phyloP scores from a whole-genome alignment of 2,113 vertebrate species.

The Etheostoma cragini region DNA sequence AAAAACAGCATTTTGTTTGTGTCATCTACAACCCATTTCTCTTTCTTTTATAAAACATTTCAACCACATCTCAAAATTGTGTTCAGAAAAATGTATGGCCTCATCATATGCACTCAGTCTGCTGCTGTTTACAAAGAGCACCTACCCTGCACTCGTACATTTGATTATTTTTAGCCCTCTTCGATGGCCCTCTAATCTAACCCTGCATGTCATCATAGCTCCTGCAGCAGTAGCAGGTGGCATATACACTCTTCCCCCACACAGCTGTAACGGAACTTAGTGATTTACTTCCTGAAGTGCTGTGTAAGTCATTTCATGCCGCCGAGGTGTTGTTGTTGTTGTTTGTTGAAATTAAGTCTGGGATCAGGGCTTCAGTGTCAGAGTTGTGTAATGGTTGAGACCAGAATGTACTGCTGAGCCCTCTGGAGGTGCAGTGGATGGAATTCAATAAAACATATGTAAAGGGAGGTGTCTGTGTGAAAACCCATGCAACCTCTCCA shows the following conservation, averaged over 20 bases:
- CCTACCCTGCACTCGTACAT: conserved; percentile 5
- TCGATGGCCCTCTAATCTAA: conserved; percentile 16
- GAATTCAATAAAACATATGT: conserved; percentile 24
- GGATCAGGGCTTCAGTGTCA: conserved; percentile 15
- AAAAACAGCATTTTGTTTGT: conserved; percentile 18
- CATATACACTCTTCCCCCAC: background rate
- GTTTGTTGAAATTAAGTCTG: conserved; percentile 1
- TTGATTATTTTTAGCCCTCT: conserved; percentile 29
- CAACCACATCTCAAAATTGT: conserved; percentile 2
- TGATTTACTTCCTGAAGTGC: conserved; percentile 32
- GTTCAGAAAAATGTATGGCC: background rate
- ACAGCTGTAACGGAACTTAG: background rate
- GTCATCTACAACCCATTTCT: conserved; percentile 2
- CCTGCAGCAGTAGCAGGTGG: conserved; percentile 23
- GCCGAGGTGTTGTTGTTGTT: conserved; percentile 20
- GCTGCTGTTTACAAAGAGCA: background rate
- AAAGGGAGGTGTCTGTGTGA: conserved; percentile 3
- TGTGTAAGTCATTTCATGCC: conserved; percentile 26
- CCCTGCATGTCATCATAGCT: background rate
- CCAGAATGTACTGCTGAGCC: background rate
- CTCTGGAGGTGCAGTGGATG: conserved; percentile 4
- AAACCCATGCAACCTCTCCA: conserved; percentile 12
- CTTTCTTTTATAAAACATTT: conserved; percentile 38
- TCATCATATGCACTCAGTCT: background rate
- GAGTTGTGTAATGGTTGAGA: conserved; percentile 3